Percentiles rank a stretch among this genome's conserved stretches.
phyloP scores from a whole-genome alignment of 1,140 invertebrate species.

The Tetraneura akinire region DNA sequence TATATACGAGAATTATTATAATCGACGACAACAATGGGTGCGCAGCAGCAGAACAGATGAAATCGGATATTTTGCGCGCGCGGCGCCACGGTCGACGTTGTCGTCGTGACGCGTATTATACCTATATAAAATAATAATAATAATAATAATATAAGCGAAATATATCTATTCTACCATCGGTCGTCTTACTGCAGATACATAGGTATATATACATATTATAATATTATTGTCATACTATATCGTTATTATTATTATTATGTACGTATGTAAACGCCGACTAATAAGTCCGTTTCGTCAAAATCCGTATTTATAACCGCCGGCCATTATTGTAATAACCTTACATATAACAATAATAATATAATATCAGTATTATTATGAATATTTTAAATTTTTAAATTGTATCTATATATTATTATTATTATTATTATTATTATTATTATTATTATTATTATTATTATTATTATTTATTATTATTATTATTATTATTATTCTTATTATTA shows the following conservation, averaged over 20 bases:
- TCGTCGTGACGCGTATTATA: background rate
- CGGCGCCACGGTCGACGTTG: constrained; percentile 20
- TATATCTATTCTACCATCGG: too few relatives aligned
- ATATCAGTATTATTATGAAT: too few relatives aligned
- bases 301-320: background rate
- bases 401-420: too few relatives aligned
- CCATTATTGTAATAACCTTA: too few relatives aligned
- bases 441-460: background rate
- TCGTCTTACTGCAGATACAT: background rate
- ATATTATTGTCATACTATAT: background rate
- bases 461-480: too few relatives aligned
- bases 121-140: background rate
- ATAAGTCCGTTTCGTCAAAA: constrained; percentile 26
- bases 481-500: background rate
- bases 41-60: constrained; percentile 25
- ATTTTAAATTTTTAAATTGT: too few relatives aligned
- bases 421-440: background rate
- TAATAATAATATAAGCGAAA: too few relatives aligned
- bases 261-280: too few relatives aligned
- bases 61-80: constrained; percentile 45
- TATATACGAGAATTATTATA: background rate
- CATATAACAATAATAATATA: background rate
- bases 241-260: background rate
- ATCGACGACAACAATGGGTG: constrained; percentile 23
- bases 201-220: constrained; percentile 6